A percentile compares a stretch with the other conserved stretches of the same genome.
Evolutionary conservation across 2,113 vertebrate species (phyloP).

Genomic region (Lampris megalopsis): DNA sequence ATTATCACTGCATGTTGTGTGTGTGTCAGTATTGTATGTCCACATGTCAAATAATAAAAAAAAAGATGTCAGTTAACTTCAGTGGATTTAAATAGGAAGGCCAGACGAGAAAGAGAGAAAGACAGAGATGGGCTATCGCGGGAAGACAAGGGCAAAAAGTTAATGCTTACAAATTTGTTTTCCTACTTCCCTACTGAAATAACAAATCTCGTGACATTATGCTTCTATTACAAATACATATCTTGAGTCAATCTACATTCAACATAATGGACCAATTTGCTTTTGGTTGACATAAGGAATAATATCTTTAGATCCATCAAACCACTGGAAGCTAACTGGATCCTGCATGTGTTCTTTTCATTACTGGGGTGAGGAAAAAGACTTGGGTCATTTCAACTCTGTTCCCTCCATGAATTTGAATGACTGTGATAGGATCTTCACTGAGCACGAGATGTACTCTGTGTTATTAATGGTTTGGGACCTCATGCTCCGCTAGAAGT

Average conservation of each 20-base stretch:
- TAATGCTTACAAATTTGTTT: conserved; percentile 65
- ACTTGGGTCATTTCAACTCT: conserved; percentile 69
- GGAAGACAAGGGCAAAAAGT: conserved; percentile 51
- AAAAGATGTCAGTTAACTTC: conserved; percentile 25
- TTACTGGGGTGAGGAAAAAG: conserved; percentile 71
- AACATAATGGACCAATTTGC: conserved; percentile 76
- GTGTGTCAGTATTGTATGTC: conserved; percentile 8
- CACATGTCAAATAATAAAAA: conserved; percentile 12
- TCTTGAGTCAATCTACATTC: conserved; percentile 72
- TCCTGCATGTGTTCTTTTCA: conserved; percentile 67
- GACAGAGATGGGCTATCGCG: conserved; percentile 28
- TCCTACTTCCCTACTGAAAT: conserved; percentile 68
- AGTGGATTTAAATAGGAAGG: conserved; percentile 32
- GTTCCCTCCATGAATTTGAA: conserved; percentile 76
- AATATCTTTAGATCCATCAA: conserved; percentile 73
- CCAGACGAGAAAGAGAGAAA: background rate
- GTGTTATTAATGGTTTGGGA: conserved; percentile 61
- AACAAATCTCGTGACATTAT: conserved; percentile 58
- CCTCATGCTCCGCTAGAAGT: conserved; percentile 37
- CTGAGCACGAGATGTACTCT: conserved; percentile 56
- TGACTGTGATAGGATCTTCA: conserved; percentile 76
- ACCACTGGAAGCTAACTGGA: conserved; percentile 74
- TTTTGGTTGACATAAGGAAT: conserved; percentile 69
- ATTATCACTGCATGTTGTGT: background rate
- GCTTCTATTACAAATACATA: conserved; percentile 64